Percentiles rank a stretch among this genome's conserved stretches.
phyloP scores from a whole-genome alignment of 2,888 invertebrate species.

The Drosophila glabriapex region DNA sequence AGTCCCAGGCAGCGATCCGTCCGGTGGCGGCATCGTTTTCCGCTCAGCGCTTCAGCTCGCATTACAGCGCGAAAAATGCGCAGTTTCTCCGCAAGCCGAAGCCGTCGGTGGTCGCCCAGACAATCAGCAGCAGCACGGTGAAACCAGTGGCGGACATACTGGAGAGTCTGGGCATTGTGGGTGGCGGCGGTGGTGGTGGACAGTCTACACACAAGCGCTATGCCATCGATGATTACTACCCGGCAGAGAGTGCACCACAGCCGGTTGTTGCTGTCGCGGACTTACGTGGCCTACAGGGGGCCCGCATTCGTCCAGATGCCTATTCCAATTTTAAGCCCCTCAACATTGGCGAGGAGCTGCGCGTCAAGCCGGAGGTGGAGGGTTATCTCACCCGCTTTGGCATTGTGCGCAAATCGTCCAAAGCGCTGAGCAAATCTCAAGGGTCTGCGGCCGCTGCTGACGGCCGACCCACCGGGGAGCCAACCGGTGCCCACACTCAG shows the following conservation, averaged over 20 bases:
- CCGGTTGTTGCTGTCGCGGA: constrained; percentile 81
- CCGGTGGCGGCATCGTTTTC: constrained; percentile 11
- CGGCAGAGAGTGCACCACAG: constrained; percentile 79
- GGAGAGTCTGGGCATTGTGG: constrained; percentile 82
- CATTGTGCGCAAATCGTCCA: constrained; percentile 83
- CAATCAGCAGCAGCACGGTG: constrained; percentile 58
- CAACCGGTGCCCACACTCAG: constrained; percentile 73
- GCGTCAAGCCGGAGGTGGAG: constrained; percentile 84
- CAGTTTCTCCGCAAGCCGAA: constrained; percentile 75
- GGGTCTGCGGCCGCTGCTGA: constrained; percentile 46
- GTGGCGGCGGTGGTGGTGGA: constrained; percentile 55
- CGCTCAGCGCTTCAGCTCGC: constrained; percentile 84
- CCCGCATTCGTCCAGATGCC: constrained; percentile 82
- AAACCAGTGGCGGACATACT: constrained; percentile 81
- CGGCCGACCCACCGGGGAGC: constrained; percentile 63
- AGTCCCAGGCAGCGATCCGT: constrained; percentile 1
- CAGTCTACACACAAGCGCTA: constrained; percentile 68
- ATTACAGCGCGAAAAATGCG: constrained; percentile 85
- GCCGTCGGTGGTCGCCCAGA: constrained; percentile 41
- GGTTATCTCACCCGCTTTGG: constrained; percentile 85
- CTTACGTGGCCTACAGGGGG: constrained; percentile 74
- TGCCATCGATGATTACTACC: constrained; percentile 77
- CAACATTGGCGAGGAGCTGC: constrained; percentile 82
- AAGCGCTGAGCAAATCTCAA: constrained; percentile 76
- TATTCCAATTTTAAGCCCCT: constrained; percentile 85